These are phyloP conservation scores for Poecile montanus DNA, from an alignment of 2,797 vertebrate genomes.

Conservation along the genomic window DNA sequence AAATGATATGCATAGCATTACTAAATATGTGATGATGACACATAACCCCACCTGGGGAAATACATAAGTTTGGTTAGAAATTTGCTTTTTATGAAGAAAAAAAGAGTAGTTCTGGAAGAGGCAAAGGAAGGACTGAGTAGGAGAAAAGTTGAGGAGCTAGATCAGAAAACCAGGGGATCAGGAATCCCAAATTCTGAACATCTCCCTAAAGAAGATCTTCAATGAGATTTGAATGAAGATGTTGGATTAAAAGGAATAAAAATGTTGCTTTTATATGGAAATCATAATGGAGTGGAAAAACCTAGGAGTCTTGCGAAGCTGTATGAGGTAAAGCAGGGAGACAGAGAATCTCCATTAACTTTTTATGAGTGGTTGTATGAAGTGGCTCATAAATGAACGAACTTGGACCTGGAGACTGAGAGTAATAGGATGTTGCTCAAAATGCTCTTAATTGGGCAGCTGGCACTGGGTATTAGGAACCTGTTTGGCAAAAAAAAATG, in stretches of 20 bases:
- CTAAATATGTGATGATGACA: not conserved
- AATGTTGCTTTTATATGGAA: not conserved
- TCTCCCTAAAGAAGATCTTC: not conserved
- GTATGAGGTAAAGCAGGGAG: not conserved
- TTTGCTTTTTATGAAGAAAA: not conserved
- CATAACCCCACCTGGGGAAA: not conserved
- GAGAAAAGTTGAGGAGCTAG: not conserved
- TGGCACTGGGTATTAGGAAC: not conserved
- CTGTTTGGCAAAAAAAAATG: not conserved
- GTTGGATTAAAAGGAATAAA: not conserved
- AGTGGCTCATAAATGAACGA: not conserved
- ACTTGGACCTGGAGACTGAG: not conserved
- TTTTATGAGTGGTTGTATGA: not conserved
- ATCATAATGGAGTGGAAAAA: not conserved
- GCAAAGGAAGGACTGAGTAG: not conserved
- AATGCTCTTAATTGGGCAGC: not conserved
- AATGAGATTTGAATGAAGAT: not conserved
- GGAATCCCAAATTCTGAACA: not conserved
- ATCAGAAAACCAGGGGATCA: not conserved
- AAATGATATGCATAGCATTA: not conserved
- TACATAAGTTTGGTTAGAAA: not conserved
- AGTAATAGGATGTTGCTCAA: not conserved
- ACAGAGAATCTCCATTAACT: not conserved
- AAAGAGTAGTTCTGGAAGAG: not conserved
- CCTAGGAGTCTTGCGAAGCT: not conserved